phyloP scores from a whole-genome alignment of 2,888 invertebrate genomes.

The Agapostemon virescens region DNA sequence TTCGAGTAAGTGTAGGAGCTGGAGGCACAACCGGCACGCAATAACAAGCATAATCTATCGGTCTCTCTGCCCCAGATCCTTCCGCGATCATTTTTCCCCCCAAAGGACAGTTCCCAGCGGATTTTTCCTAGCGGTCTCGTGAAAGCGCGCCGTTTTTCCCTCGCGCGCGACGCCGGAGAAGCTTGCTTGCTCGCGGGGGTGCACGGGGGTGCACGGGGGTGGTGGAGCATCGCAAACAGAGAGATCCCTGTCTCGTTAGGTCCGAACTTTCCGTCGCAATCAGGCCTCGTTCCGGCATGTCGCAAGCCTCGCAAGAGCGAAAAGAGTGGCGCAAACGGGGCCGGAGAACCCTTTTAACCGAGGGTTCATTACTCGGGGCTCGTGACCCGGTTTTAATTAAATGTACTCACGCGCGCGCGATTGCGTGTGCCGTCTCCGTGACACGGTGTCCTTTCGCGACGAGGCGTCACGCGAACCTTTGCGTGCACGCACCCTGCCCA shows the following conservation, averaged over 20 bases:
- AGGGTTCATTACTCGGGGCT: slow-evolving; percentile 49
- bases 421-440: slow-evolving; percentile 39
- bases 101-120: neutral
- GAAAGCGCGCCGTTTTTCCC: neutral
- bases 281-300: slow-evolving; percentile 11
- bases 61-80: neutral
- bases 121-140: neutral
- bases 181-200: neutral
- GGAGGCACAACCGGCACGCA: neutral
- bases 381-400: slow-evolving; percentile 60
- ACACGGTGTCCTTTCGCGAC: slow-evolving; percentile 12
- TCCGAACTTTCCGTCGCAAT: slow-evolving; percentile 33
- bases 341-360: slow-evolving; percentile 19
- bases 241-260: slow-evolving; percentile 36
- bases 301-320: neutral
- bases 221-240: slow-evolving; percentile 11
- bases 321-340: too few relatives aligned
- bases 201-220: neutral
- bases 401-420: slow-evolving; percentile 36
- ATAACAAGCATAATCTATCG: neutral
- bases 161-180: neutral
- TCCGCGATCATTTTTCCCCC: neutral
- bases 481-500: slow-evolving; percentile 35
- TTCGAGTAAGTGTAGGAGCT: neutral
- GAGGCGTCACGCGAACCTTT: neutral